phyloP scores from a whole-genome alignment of 2,113 vertebrate genomes.

The Oreochromis spilurus region DNA sequence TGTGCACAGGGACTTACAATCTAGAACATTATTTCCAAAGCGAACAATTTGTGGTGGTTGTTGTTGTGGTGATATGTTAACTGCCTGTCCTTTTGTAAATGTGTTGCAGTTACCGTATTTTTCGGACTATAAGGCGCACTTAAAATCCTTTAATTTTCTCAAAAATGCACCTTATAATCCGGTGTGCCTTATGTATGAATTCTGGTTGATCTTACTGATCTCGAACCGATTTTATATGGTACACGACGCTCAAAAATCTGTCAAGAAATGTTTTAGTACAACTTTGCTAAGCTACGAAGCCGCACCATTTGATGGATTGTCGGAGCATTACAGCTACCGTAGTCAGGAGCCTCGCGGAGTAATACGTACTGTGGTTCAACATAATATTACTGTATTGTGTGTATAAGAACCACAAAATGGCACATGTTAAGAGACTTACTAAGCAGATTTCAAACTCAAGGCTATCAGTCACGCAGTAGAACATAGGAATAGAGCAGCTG shows the following conservation, averaged over 20 bases:
- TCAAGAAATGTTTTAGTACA: not conserved
- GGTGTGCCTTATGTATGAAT: no score
- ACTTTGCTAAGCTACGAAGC: not conserved
- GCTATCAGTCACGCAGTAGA: not conserved
- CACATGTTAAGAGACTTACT: not conserved
- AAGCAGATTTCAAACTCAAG: not conserved
- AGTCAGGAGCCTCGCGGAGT: rapidly evolving
- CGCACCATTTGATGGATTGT: rapidly evolving
- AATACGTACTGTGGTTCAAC: not conserved
- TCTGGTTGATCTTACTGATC: no score
- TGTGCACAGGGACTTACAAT: not conserved
- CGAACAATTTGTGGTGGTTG: not conserved
- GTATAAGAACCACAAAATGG: not conserved
- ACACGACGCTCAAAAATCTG: not conserved
- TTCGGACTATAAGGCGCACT: rapidly evolving
- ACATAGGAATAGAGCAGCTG: not conserved
- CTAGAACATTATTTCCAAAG: not conserved
- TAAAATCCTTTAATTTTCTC: not conserved
- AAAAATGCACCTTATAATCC: no score
- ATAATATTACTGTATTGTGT: not conserved
- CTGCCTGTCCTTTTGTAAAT: not conserved
- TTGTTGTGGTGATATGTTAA: not conserved
- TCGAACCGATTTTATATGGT: no score
- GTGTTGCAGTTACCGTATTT: not conserved
- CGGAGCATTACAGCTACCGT: not conserved